Evolutionary conservation across 2,797 vertebrate species (phyloP), one percentile per base, ranked within the genome.

Genomic region (Coreius guichenoti): DNA sequence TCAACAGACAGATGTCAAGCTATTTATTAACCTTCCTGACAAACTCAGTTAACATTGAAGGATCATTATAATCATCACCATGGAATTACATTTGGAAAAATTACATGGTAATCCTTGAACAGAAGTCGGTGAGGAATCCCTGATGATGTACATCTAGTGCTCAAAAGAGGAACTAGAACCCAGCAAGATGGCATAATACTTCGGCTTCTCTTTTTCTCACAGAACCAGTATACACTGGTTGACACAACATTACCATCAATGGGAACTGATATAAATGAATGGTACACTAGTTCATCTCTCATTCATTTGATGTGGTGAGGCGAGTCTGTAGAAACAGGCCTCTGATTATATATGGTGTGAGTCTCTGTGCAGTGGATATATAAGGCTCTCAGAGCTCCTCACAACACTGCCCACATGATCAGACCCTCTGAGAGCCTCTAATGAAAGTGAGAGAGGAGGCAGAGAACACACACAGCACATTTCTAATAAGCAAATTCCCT

Each of bases 191-290:
- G 54, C 76, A 80, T 36, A 70, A 47, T 31, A 45, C 19, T 19
- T 23, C 1, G n/a, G 61, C 82, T 84, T 84, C 73, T 77, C 63
- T 12, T 77, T 84, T 84, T 68, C 36, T 84, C 33, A 73, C 39
- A 69, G 43, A 67, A 56, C 31, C 33, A 61, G 7, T 31, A 56
- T 19, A 43, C 11, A 43, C 49, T 19, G 33, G 17, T 17, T 31
- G 11, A 26, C 49, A 49, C 4, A 23, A 75, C n/a, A 31, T 43
- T 45, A 82, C n/a, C 51, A 39, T 36, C 33, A 58, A 13, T 17
- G 26, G 17, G 69, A 73, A 82, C 36, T 82, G 12, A 82, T 47
- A 16, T 26, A 63, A 31, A 82, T 49, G 8, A 65, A 82, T 31
- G 36, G 13, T 56, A 72, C 8, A 33, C 43, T 5, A 72, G 70